Evolutionary conservation across 2,797 vertebrate species (phyloP).

Genomic region (Alauda arvensis): DNA sequence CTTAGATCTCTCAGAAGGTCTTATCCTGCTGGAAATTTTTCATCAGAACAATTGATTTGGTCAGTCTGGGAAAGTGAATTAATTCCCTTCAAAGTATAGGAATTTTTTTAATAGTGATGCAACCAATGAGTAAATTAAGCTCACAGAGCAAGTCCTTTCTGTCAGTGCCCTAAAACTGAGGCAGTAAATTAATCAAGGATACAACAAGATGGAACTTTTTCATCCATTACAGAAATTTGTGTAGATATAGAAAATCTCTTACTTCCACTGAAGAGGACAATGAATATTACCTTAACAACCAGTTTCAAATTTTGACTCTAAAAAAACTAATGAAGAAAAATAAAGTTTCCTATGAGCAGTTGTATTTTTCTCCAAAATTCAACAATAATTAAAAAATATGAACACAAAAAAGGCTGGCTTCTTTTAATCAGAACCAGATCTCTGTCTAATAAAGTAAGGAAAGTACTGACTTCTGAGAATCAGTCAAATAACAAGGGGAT

Average conservation of each 20-base stretch:
- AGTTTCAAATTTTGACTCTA: neutral
- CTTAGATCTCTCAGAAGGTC: neutral
- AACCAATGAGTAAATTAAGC: neutral
- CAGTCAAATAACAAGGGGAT: neutral
- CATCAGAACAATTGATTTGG: neutral
- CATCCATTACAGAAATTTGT: neutral
- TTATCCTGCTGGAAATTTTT: neutral
- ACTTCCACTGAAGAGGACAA: neutral
- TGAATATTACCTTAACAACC: neutral
- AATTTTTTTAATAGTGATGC: neutral
- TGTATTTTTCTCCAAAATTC: neutral
- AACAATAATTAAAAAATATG: neutral
- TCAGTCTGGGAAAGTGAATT: neutral
- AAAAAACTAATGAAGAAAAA: neutral
- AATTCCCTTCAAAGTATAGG: neutral
- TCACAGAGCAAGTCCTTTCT: neutral
- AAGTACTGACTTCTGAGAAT: neutral
- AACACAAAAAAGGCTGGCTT: neutral
- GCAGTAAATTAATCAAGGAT: neutral
- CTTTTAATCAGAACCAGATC: neutral
- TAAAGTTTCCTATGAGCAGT: neutral
- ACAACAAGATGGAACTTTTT: rapidly evolving
- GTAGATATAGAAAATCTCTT: neutral
- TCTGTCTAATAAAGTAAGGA: neutral
- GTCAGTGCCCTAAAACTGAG: neutral